Base-by-base conservation (phyloP, 2,888 invertebrate species). In the Coelogynopora nodosa region DNA sequence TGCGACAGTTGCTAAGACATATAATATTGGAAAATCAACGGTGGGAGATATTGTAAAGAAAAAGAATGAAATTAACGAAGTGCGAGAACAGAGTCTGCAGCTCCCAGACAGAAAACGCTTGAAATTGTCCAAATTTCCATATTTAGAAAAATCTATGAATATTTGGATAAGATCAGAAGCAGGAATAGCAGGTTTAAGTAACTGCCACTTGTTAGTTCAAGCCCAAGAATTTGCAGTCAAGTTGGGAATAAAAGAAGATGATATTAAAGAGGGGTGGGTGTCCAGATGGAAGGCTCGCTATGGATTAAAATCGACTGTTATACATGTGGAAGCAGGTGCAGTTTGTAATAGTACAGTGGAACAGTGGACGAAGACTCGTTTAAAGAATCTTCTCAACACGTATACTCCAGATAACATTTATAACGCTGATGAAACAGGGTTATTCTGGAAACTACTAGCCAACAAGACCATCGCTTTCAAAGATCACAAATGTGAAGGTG, bases 361-460 rank as follows among this genome's bases (percentile, higher is more conserved):
- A 29, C 5, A 31, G 2, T 82, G 83, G 83, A 30, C 10, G 23
- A 29, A 82, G 83, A 82, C 2, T 23, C 2, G 23, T 5, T n/a
- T 82, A 30, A 28, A 82, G 83, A 5, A 5, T 5, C 10, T 82
- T 82, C 30, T 82, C 5, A 5, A 2, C 5, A 82, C 2, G 27
- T 82, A 82, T 82, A 5, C 30, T 31, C 83, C 83, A 82, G 18
- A 82, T 18, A n/a, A 82, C 49, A 31, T 82, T 27, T 82, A 28
- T 23, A 82, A 82, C 30, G 83, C 31, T 28, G 27, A 82, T 27
- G 30, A 82, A 23, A 82, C 83, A 81, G 30, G 83, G 2, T 23
- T 82, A 5, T 82, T 82, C 49, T 82, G 83, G 83, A 82, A 82
- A 82, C 26, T 82, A n/a, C 83, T 82, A 5, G 83, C 83, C 30